Evolutionary conservation across 2,888 invertebrate species (phyloP), one percentile per base, ranked within the genome.

Genomic region (Rhagonycha fulva): DNA sequence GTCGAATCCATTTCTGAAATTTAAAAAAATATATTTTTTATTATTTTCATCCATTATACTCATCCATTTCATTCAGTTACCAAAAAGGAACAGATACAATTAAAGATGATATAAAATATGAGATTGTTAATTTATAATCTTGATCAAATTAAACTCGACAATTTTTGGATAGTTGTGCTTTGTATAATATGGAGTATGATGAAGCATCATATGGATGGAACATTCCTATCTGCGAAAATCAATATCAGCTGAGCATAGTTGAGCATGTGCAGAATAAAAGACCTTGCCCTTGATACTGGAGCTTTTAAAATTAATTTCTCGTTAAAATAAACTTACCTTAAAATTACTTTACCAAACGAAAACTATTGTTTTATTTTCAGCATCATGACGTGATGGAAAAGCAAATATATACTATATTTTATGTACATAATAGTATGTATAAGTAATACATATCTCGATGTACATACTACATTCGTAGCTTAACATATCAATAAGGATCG

Each of bases 261-360:
- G 77, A 72, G 79, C 76, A 67, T 75, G 80, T 79, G 80, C 76
- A 66, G 19, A 30, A 9, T n/a, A 7, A 9, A 19, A 78, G 79
- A 78, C 80, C 80, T 80, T 80, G 80, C 78, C 80, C 80, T 80
- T 78, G 76, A 71, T 71, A 70, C 77, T 77, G 69, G n/a, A 32
- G 32, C 78, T 76, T 78, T 62, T 24, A 63, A 62, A 19, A 14
- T 63, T 63, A 19, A 63, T 63, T 32, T 32, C 62, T 62, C 62
- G 62, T 62, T 62, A 14, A 62, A 12, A 26, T 26, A 26, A 80
- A 80, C 79, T 78, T 74, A 76, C 80, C 79, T 79, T 76, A 78
- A 76, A 75, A 32, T 70, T 71, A 71, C 72, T 67, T 68, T 68
- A 66, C 61, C 68, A 72, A 74, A 71, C 76, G 11, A 63, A 73